A percentile compares a stretch with the other conserved stretches of the same genome.
These are phyloP conservation scores for Ctenopoma multispine DNA, from an alignment of 2,797 vertebrate genomes.

Conservation along the genomic window DNA sequence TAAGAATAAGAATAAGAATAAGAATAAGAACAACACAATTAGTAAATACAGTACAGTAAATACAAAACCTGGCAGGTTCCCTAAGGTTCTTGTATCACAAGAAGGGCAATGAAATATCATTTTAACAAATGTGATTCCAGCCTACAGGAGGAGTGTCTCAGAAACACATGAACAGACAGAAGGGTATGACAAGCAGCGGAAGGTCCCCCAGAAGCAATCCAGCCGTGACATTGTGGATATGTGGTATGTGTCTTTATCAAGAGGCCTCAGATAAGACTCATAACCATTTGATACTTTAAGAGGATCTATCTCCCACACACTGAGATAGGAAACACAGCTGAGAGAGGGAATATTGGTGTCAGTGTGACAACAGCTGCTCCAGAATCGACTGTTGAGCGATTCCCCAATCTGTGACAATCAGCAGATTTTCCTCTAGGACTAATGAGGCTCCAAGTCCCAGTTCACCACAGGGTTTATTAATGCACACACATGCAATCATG, in stretches of 20 bases:
- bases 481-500: slow-evolving; percentile 1
- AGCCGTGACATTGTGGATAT: not conserved
- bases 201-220: too few species aligned
- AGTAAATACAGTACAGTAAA: not conserved
- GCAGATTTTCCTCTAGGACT: slow-evolving; percentile 37
- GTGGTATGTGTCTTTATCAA: not conserved
- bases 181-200: too few species aligned
- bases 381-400: slow-evolving; percentile 41
- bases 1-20: too few species aligned
- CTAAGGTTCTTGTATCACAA: not conserved
- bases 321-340: slow-evolving; percentile 16
- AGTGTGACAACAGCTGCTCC: slow-evolving; percentile 41
- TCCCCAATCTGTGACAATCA: slow-evolving; percentile 53
- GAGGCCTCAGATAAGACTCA: not conserved
- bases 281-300: slow-evolving; percentile 3
- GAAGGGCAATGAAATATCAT: not conserved
- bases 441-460: slow-evolving; percentile 26
- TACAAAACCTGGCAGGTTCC: not conserved
- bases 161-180: too few species aligned
- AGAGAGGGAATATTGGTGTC: slow-evolving; percentile 36
- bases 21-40: too few species aligned
- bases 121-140: not conserved
- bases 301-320: slow-evolving; percentile 27
- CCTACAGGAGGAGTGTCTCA: too few species aligned
- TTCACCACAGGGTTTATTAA: slow-evolving; percentile 26